Base-by-base conservation (phyloP, 35 echinoderm and acorn worm genomes). In the Apostichopus parvimensis region DNA sequence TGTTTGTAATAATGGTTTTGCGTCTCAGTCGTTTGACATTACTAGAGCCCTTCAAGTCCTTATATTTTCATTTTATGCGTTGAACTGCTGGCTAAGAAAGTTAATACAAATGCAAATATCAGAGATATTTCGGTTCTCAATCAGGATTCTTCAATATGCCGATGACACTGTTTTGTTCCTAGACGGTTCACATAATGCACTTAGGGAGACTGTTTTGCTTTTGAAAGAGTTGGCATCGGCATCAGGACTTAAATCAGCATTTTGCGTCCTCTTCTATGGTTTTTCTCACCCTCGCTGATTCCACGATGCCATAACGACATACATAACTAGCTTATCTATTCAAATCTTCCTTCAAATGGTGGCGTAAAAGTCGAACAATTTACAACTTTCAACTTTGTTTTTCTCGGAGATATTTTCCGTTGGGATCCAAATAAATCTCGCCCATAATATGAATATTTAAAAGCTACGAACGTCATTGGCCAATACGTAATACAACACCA, bases 1-100 rank as follows among this genome's bases (percentile, higher is more conserved):
- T 91, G 81, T 94, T 1, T 87, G 91, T 52, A 94, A 94, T 91
- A 91, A 94, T 83, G 77, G 26, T 45, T 78, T 78, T 78, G 3
- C 77, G 21, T 78, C 77, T 78, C 1, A 65, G 8, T 3, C 62
- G 9, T 66, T 66, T 66, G 5, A 66, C 9, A 66, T 66, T 17
- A 45, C 34, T 45, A 45, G 34, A 45, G 62, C 5, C 62, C 62
- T 66, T 66, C 9, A 17, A 66, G 62, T 6, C 9, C 62, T 66
- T 17, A 66, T 66, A 12, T 66, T 66, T 66, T 66, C 2, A 66
- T 66, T 12, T 12, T 66, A 12, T 66, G 62, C 62, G 62, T 66
- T 66, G 62, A 66, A 66, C 15, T 66, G 15, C 15, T 12, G 20
- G 77, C 77, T 78, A 78, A 28, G 77, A 78, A 78, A 78, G 26